A percentile compares a stretch with the other conserved stretches of the same genome.
These are phyloP conservation scores for Athripsodes cinereus DNA, from an alignment of 2,888 invertebrate genomes.

Conservation along the genomic window DNA sequence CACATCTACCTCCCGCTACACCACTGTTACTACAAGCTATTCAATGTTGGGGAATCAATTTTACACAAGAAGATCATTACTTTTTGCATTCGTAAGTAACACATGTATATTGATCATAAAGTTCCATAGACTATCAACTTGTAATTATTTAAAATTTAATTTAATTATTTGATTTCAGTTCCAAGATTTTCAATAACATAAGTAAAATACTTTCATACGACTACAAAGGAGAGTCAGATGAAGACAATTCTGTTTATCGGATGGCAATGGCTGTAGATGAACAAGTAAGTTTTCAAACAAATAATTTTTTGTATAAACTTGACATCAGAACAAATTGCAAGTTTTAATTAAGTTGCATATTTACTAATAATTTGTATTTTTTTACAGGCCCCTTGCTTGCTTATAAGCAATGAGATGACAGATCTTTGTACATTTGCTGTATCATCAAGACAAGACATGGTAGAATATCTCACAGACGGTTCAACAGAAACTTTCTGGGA, in stretches of 20 bases:
- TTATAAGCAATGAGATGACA: constrained; percentile 66
- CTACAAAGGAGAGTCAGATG: constrained; percentile 62
- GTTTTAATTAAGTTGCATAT: too few relatives aligned
- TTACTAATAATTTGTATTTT: background rate
- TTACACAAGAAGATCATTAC: constrained; percentile 82
- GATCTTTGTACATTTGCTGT: constrained; percentile 73
- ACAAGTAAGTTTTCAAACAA: background rate
- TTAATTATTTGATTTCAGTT: constrained; percentile 50
- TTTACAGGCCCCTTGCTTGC: background rate
- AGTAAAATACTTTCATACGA: constrained; percentile 91
- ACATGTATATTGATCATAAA: too few relatives aligned
- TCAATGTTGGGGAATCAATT: constrained; percentile 88
- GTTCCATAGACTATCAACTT: too few relatives aligned
- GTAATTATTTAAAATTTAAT: too few relatives aligned
- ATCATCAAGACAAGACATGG: constrained; percentile 92
- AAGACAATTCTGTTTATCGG: constrained; percentile 29
- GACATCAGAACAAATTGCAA: too few relatives aligned
- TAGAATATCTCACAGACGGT: constrained; percentile 84
- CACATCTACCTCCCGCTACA: constrained; percentile 79
- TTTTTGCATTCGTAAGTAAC: constrained; percentile 67
- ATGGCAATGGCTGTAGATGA: background rate
- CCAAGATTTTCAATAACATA: constrained; percentile 92
- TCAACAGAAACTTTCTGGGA: constrained; percentile 99
- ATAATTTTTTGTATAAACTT: background rate
- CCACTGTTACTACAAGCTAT: constrained; percentile 88